These are phyloP conservation scores for Acleris cristana DNA, from an alignment of 2,888 invertebrate species.

Conservation along the genomic window DNA sequence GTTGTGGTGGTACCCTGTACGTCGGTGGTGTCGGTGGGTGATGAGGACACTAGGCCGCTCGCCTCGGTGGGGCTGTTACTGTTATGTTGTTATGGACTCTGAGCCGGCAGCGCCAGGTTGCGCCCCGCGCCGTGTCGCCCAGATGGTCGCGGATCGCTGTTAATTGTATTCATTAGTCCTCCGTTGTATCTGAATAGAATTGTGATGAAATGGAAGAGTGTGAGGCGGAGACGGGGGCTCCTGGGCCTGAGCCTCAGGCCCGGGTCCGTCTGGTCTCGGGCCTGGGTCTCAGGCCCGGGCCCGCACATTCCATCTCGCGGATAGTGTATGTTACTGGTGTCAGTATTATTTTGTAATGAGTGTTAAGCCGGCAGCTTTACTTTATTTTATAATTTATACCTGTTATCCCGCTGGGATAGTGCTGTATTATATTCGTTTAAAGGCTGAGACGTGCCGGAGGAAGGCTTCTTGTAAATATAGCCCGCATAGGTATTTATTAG, in stretches of 20 bases:
- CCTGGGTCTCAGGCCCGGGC: conserved; percentile 59
- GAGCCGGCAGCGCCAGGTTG: conserved; percentile 40
- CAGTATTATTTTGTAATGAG: conserved; percentile 83
- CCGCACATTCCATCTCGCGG: conserved; percentile 78
- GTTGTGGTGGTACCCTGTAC: conserved; percentile 24
- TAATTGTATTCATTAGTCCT: conserved; percentile 77
- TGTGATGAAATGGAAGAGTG: conserved; percentile 72
- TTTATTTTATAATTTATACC: conserved; percentile 81
- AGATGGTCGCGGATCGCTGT: conserved; percentile 73
- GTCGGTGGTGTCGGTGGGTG: conserved; percentile 1
- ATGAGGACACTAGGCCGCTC: conserved; percentile 67
- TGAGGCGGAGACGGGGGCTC: conserved; percentile 67
- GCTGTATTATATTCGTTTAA: conserved; percentile 82
- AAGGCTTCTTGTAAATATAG: conserved; percentile 83
- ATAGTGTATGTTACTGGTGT: conserved; percentile 80
- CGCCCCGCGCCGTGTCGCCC: conserved; percentile 50
- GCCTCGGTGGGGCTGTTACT: conserved; percentile 74
- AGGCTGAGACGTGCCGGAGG: conserved; percentile 76
- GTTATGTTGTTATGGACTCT: conserved; percentile 67
- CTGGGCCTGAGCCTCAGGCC: conserved; percentile 14
- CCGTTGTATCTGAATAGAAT: conserved; percentile 73
- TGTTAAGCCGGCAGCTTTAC: conserved; percentile 82
- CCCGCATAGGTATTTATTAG: conserved; percentile 84
- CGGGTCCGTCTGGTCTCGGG: conserved; percentile 60
- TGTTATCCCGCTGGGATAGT: conserved; percentile 80